phyloP scores from a whole-genome alignment of 2,888 invertebrate genomes.

The Aporophyla lueneburgensis region DNA sequence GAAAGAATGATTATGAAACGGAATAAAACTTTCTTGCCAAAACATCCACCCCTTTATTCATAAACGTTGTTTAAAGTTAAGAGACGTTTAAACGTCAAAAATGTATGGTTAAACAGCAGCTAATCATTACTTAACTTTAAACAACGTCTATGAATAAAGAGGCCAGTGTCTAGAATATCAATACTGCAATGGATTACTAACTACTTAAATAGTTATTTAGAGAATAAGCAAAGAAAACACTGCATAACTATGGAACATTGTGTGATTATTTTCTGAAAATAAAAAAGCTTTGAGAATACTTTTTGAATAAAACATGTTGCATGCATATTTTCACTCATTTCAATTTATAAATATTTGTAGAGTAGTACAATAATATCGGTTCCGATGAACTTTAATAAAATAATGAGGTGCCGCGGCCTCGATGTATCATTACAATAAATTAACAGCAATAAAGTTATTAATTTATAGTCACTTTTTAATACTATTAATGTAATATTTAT shows the following conservation, averaged over 20 bases:
- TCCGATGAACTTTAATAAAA: constrained; percentile 47
- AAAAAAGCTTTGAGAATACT: too few species aligned
- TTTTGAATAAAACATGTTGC: background rate
- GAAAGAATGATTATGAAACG: background rate
- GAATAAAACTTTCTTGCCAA: too few species aligned
- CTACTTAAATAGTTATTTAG: background rate
- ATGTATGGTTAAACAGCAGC: too few species aligned
- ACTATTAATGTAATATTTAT: constrained; percentile 51
- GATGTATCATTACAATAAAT: constrained; percentile 53
- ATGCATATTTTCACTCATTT: background rate
- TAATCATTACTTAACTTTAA: too few species aligned
- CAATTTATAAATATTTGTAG: constrained; percentile 4
- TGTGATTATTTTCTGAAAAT: background rate
- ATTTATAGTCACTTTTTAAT: constrained; percentile 58
- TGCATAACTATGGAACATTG: too few species aligned
- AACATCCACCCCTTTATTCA: too few species aligned
- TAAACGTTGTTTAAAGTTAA: too few species aligned
- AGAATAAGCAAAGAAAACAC: too few species aligned
- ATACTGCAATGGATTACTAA: background rate
- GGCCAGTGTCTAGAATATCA: background rate
- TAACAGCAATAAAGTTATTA: constrained; percentile 54
- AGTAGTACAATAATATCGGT: constrained; percentile 30
- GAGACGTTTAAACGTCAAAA: too few species aligned
- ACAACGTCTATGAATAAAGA: too few species aligned
- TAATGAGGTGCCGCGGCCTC: constrained; percentile 46